Conservation (phyloP, 30 jellyfish, hydroid and myxozoan genomes). For the Aurelia coerulea region DNA sequence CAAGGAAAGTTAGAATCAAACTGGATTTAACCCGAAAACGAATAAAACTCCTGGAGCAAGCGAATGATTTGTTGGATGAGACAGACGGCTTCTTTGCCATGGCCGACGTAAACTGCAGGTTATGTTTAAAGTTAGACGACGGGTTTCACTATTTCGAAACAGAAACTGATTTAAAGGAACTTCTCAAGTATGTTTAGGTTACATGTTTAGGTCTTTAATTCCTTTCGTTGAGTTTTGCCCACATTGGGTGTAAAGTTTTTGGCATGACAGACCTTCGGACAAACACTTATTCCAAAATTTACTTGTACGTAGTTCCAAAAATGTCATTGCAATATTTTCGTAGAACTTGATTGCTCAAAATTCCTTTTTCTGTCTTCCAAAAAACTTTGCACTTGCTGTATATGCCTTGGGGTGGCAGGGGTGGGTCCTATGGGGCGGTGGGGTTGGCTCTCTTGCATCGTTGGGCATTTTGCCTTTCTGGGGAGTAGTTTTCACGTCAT, state of each 20-base stretch:
- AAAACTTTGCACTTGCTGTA: too few relatives aligned
- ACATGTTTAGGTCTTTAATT: too few relatives aligned
- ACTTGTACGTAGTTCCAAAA: neutral
- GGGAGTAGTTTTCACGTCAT: too few relatives aligned
- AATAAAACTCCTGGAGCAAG: too few relatives aligned
- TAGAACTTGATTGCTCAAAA: neutral
- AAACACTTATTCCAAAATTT: neutral
- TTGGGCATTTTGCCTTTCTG: too few relatives aligned
- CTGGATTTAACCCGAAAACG: too few relatives aligned
- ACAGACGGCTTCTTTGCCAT: conserved; percentile 1
- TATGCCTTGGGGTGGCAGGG: too few relatives aligned
- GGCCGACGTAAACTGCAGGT: conserved; percentile 2
- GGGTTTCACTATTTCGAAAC: neutral
- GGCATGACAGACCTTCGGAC: neutral
- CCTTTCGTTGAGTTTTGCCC: neutral
- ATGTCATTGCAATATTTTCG: neutral
- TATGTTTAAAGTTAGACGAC: neutral
- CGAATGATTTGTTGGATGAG: too few relatives aligned
- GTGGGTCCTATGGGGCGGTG: too few relatives aligned
- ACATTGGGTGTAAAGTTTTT: conserved; percentile 2
- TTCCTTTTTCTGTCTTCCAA: neutral
- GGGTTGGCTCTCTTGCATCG: too few relatives aligned
- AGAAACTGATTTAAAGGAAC: conserved; percentile 1
- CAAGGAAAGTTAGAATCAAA: too few relatives aligned
- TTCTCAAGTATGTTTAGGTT: neutral